Percentiles rank a stretch among this genome's conserved stretches.
Conservation (phyloP, 2,113 vertebrate species). For the Falcunculus frontatus region DNA sequence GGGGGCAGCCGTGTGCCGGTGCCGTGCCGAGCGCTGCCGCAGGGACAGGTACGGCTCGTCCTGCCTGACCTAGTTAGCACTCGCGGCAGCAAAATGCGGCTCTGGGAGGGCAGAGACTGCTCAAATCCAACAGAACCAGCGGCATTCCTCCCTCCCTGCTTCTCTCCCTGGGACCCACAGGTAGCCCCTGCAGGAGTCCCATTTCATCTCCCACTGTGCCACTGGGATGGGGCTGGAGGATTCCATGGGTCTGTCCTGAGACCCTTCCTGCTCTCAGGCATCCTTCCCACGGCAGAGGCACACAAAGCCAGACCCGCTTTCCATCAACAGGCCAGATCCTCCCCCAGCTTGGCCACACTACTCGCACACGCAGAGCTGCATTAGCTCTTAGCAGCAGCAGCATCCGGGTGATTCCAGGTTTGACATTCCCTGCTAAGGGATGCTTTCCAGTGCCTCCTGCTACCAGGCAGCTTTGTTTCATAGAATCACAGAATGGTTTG, state of each 20-base stretch:
- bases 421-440: not conserved
- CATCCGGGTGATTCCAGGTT: rapidly evolving
- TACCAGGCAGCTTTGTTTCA: not conserved
- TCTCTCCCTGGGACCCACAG: rapidly evolving
- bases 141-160: no score
- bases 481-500: not conserved
- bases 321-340: rapidly evolving
- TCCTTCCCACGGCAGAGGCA: not conserved
- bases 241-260: rapidly evolving
- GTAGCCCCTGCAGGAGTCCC: not conserved
- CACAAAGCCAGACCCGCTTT: not conserved
- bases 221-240: rapidly evolving
- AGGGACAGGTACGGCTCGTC: not conserved
- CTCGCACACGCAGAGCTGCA: rapidly evolving
- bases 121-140: rapidly evolving
- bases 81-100: not conserved
- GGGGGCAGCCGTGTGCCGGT: no score
- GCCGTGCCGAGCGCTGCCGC: not conserved
- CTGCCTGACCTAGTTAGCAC: not conserved
- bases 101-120: not conserved
- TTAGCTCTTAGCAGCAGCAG: rapidly evolving
- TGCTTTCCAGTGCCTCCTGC: not conserved
- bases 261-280: not conserved
- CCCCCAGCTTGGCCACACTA: rapidly evolving
- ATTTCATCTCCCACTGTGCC: rapidly evolving